These are phyloP conservation scores for Forbesichthys agassizii DNA, from an alignment of 2,113 vertebrate species.

Conservation along the genomic window DNA sequence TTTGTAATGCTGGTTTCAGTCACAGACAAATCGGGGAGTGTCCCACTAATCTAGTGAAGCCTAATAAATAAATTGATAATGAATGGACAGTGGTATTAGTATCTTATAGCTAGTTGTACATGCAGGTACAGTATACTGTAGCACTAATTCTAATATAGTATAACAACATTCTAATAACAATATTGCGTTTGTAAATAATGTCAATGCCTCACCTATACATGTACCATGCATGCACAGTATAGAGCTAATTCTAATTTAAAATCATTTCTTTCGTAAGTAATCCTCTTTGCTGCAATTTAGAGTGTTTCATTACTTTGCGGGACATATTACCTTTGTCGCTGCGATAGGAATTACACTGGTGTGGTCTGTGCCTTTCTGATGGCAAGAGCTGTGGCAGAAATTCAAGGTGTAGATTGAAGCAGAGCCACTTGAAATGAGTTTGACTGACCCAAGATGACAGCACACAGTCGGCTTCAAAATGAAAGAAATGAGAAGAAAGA, in stretches of 20 bases:
- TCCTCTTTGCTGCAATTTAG: slow-evolving; percentile 60
- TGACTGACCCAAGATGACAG: slow-evolving; percentile 64
- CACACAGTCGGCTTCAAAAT: slow-evolving; percentile 65
- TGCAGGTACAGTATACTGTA: no score
- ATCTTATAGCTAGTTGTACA: no score
- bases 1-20: no score
- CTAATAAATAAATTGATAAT: no score
- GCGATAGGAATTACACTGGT: slow-evolving; percentile 26
- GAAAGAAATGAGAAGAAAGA: slow-evolving; percentile 73
- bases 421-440: slow-evolving; percentile 71
- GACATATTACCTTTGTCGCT: slow-evolving; percentile 66
- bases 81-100: no score
- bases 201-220: no score
- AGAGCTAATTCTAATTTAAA: slow-evolving; percentile 35
- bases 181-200: no score
- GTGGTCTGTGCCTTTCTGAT: slow-evolving; percentile 46
- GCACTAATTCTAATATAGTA: no score
- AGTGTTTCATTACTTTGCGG: slow-evolving; percentile 40
- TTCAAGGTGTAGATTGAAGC: slow-evolving; percentile 62
- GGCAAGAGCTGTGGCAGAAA: slow-evolving; percentile 56
- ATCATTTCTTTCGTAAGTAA: slow-evolving; percentile 52
- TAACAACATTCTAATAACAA: no score
- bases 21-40: no score
- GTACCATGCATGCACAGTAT: no score
- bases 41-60: no score